Percentiles rank a stretch among this genome's conserved stretches.
Evolutionary conservation across 2,888 invertebrate genomes (phyloP).

Genomic region (Hydriomena furcata): DNA sequence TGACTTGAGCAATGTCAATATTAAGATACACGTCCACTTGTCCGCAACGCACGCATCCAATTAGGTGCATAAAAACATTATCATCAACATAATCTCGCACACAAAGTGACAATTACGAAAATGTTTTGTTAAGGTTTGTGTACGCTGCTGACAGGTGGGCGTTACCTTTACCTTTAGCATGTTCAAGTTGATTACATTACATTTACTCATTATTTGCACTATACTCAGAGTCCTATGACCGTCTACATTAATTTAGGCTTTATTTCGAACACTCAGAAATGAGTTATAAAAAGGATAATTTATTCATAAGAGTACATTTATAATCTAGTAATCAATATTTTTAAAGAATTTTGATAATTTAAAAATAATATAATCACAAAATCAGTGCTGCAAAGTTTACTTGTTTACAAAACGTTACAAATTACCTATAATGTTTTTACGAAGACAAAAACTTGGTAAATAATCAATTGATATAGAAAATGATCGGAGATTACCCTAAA

Average conservation of each 20-base stretch:
- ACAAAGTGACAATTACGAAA: background rate
- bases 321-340: background rate
- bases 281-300: constrained; percentile 9
- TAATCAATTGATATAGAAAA: no score
- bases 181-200: constrained; percentile 22
- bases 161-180: constrained; percentile 18
- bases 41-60: background rate
- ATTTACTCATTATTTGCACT: constrained; percentile 33
- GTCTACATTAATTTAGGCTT: constrained; percentile 18
- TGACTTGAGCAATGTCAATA: constrained; percentile 59
- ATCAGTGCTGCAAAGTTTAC: no score
- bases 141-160: constrained; percentile 6
- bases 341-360: no score
- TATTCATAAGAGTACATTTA: constrained; percentile 16
- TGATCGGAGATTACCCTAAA: no score
- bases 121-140: background rate
- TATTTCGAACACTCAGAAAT: constrained; percentile 7
- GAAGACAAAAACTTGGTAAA: no score
- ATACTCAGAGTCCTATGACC: constrained; percentile 22
- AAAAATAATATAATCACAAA: no score
- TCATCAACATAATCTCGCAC: no score
- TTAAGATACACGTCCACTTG: constrained; percentile 18
- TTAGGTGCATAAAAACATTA: no score
- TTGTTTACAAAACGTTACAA: no score
- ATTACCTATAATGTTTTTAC: no score